phyloP scores from a whole-genome alignment of 1,140 invertebrate genomes.

The Drosophila rufa region DNA sequence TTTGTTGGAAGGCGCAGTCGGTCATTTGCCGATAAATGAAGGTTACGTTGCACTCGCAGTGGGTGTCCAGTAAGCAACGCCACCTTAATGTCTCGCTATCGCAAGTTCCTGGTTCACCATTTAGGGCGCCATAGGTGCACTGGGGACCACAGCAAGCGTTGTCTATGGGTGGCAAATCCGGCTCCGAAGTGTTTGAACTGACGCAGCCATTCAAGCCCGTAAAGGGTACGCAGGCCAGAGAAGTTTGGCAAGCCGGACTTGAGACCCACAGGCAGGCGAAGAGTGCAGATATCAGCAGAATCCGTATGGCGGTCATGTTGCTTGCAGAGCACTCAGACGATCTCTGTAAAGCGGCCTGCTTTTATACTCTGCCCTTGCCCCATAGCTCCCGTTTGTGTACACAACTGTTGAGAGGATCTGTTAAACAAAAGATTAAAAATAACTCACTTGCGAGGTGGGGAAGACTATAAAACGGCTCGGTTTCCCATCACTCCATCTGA shows the following conservation, averaged over 20 bases:
- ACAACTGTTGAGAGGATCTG: constrained; percentile 27
- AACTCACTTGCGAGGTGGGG: neutral
- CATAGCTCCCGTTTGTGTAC: neutral
- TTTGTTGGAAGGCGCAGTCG: neutral
- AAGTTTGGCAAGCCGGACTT: neutral
- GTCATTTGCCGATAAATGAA: neutral
- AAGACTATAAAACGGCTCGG: constrained; percentile 25
- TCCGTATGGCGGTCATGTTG: constrained; percentile 16
- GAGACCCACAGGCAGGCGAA: neutral
- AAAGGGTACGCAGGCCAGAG: constrained; percentile 12
- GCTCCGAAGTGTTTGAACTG: neutral
- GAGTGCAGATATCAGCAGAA: constrained; percentile 8
- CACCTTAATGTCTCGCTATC: too few species aligned
- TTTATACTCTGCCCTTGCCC: constrained; percentile 21
- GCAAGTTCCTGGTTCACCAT: neutral
- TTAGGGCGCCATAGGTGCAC: neutral
- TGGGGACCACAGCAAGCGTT: constrained; percentile 37
- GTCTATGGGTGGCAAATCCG: constrained; percentile 20
- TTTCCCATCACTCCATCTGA: neutral
- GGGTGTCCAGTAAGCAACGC: constrained; percentile 28
- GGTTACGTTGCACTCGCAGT: neutral
- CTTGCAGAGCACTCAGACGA: neutral
- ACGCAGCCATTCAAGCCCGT: neutral
- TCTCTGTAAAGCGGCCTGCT: neutral
- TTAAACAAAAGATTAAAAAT: constrained; percentile 21